These are phyloP conservation scores for Catocala nupta DNA, from an alignment of 2,888 invertebrate genomes.

Conservation along the genomic window DNA sequence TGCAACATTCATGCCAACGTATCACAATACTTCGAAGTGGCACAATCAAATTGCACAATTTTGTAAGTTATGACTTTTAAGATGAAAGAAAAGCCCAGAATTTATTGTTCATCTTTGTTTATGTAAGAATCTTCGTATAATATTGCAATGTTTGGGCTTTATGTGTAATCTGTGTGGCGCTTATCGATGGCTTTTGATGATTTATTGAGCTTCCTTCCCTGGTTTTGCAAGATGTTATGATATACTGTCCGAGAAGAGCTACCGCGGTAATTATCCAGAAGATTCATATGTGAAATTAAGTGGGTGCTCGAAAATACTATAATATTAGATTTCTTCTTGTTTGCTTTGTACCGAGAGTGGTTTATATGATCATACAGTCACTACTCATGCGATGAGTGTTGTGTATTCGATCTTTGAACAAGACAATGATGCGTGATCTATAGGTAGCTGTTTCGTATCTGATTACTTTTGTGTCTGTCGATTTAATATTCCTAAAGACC, in stretches of 20 bases:
- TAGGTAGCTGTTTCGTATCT: too few species aligned
- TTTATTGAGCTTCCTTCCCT: constrained; percentile 76
- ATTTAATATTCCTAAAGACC: too few species aligned
- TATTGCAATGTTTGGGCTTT: constrained; percentile 54
- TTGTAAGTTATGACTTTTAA: constrained; percentile 8
- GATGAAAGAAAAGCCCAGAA: constrained; percentile 32
- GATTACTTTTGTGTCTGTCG: too few species aligned
- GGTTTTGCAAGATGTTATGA: constrained; percentile 68
- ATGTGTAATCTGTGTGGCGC: constrained; percentile 67
- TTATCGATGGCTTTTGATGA: constrained; percentile 71
- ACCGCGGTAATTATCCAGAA: constrained; percentile 61
- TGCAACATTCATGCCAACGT: not conserved
- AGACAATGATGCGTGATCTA: too few species aligned
- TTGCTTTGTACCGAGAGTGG: too few species aligned
- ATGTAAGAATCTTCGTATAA: constrained; percentile 40
- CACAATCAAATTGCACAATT: not conserved
- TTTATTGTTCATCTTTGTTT: constrained; percentile 34
- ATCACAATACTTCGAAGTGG: not conserved
- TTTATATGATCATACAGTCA: too few species aligned
- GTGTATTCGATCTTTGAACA: too few species aligned
- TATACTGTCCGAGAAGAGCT: constrained; percentile 62
- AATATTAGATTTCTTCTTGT: too few species aligned
- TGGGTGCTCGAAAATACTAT: too few species aligned
- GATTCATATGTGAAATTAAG: constrained; percentile 19
- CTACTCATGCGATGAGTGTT: too few species aligned